Conservation (phyloP, 2,888 invertebrate genomes). For the Chydorus sphaericus region DNA sequence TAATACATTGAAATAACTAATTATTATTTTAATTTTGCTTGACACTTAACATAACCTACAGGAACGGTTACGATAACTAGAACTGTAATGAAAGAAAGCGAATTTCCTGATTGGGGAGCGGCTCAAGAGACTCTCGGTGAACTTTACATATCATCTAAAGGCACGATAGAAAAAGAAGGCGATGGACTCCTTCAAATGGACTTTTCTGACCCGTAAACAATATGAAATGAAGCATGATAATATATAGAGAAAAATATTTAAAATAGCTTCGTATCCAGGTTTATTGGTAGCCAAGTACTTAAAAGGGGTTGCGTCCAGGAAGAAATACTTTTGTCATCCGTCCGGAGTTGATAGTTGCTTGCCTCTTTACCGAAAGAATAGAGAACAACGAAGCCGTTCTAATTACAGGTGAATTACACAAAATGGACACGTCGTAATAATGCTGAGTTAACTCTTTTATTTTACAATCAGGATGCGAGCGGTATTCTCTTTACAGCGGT, state of each 20-base stretch:
- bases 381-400: constrained; percentile 65
- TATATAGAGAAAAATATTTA: neutral
- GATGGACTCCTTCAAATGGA: constrained; percentile 75
- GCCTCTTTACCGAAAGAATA: constrained; percentile 71
- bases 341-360: constrained; percentile 75
- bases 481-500: constrained; percentile 65
- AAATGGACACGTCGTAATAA: no score
- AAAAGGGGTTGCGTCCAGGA: constrained; percentile 87
- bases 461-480: constrained; percentile 50
- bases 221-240: constrained; percentile 16
- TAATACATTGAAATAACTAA: constrained; percentile 1
- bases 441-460: no score
- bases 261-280: constrained; percentile 33
- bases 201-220: constrained; percentile 72
- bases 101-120: constrained; percentile 49
- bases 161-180: constrained; percentile 74
- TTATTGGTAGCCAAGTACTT: constrained; percentile 82
- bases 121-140: constrained; percentile 39
- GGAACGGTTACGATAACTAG: constrained; percentile 71
- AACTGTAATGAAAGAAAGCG: constrained; percentile 40
- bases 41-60: constrained; percentile 39
- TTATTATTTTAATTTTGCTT: constrained; percentile 18
- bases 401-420: constrained; percentile 64
- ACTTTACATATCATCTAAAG: constrained; percentile 53
- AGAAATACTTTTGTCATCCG: constrained; percentile 87